phyloP scores from a whole-genome alignment of 2,888 invertebrate genomes.

The Euplexia lucipara region DNA sequence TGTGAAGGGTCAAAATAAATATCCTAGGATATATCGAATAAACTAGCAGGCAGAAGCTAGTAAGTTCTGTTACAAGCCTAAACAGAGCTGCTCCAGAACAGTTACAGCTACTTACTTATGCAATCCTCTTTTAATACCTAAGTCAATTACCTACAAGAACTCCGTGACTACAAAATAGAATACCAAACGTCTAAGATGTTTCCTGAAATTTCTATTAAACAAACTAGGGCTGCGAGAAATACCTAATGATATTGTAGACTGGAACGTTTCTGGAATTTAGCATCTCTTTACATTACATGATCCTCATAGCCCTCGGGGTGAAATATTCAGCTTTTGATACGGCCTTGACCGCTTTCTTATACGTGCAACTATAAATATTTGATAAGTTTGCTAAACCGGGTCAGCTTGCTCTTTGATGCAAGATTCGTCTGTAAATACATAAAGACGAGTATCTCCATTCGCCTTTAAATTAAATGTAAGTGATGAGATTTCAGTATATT shows the following conservation, averaged over 20 bases:
- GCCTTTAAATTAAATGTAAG: neutral
- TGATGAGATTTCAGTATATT: neutral
- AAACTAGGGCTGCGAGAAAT: conserved; percentile 22
- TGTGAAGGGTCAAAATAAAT: too few relatives aligned
- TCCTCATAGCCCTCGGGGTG: conserved; percentile 39
- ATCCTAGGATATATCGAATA: too few relatives aligned
- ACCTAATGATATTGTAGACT: conserved; percentile 12
- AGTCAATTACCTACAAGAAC: conserved; percentile 2
- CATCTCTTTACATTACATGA: conserved; percentile 52
- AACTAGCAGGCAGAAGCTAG: too few relatives aligned
- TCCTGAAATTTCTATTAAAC: conserved; percentile 5
- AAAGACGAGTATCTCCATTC: neutral
- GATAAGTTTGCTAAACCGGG: conserved; percentile 56
- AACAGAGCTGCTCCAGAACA: neutral
- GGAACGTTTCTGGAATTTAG: conserved; percentile 46
- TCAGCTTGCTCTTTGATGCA: conserved; percentile 43
- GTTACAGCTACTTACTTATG: neutral
- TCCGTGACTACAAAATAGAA: conserved; percentile 4
- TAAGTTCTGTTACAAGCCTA: too few relatives aligned
- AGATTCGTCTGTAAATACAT: conserved; percentile 9
- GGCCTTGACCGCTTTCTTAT: conserved; percentile 63
- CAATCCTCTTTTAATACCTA: neutral
- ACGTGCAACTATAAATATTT: conserved; percentile 62
- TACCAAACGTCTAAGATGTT: conserved; percentile 1
- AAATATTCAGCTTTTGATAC: conserved; percentile 42